Base-by-base conservation (phyloP, 2,113 vertebrate genomes). In the Pachycephala philippinensis region DNA sequence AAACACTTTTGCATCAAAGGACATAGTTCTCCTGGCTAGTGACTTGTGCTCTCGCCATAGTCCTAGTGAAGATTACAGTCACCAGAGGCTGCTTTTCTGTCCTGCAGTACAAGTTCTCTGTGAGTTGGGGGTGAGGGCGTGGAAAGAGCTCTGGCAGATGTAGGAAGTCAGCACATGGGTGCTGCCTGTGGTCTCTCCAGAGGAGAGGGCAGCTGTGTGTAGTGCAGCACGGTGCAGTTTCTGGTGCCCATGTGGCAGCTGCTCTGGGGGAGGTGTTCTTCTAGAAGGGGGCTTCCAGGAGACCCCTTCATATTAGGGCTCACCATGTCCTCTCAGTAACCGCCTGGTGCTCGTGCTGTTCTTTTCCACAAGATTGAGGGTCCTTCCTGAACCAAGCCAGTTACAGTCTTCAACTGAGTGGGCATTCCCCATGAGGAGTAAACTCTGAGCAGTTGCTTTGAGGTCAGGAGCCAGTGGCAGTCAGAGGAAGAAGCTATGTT, bases 31-130 rank as follows among this genome's bases (percentile, higher is more conserved):
- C 31, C 53, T 65, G 72, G 31, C 37, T 16, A 1, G 4, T 72
- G 70, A 9, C 35, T 47, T 59, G 42, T 49, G 57, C 13, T 3
- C 0, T 8, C 0, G 0, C 53, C 50, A 2, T 9, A 21, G 50
- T 70, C 11, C 3, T 11, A 6, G 45, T 3, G 8, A 54, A 63
- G 88, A 49, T 37, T 17, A 1, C 20, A 5, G 47, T 56, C 39
- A 27, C 9, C 37, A 52, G 44, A 16, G 65, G 35, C 17, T 13
- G 14, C 28, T 44, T 19, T 53, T 28, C 44, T 70, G 9, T 44
- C 42, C 11, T 28, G 35, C 1, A 1, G 28, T 28, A 2, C 2
- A 3, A 19, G 35, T 16, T 60, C 59, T 54, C 30, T 17, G 7
- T 2, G 7, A 33, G n/a, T 6, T 33, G 16, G 82, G 35, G 64